Evolutionary conservation across 2,888 invertebrate genomes (phyloP), one percentile per base, ranked within the genome.

Genomic region (Lypha dubia): DNA sequence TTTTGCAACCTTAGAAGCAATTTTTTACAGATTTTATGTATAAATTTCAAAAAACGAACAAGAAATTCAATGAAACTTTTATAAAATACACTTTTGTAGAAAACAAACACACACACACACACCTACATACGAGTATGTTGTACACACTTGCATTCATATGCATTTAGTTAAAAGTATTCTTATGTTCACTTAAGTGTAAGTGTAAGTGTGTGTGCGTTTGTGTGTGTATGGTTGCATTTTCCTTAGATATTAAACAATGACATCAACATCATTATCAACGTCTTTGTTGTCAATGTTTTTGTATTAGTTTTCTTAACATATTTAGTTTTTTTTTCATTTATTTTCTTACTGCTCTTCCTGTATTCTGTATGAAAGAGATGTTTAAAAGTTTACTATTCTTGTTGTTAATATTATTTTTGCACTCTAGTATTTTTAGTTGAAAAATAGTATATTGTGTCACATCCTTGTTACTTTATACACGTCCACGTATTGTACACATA

Each of bases 201-300:
- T n/a, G n/a, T n/a, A n/a, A n/a, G n/a, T n/a, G n/a, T 28, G 5
- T 65, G 15, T 60, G 20, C 35, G 53, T 62, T n/a, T 35, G n/a
- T 73, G 60, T 51, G 49, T 51, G 56, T 68, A 38, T 81, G 9
- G 87, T 44, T 86, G 86, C 71, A 56, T 79, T 71, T 77, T 62
- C 63, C 67, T 85, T 87, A 76, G 87, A 74, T 85, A 88, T 89
- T 90, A 90, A 90, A 90, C 91, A 90, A 90, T 91, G 90, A 90
- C 90, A 91, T 90, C 90, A 91, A 89, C 90, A 91, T 89, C 89
- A 90, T 89, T 88, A 90, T 63, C 75, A 79, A 46, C 75, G 65
- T 77, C 77, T 71, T 71, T 83, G 68, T 83, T 71, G 73, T 83
- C 83, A 80, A 79, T 76, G 75, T 62, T 82, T 74, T 79, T 68